Base-by-base conservation (phyloP, 2,888 invertebrate genomes). In the Tanytarsus gracilentus region DNA sequence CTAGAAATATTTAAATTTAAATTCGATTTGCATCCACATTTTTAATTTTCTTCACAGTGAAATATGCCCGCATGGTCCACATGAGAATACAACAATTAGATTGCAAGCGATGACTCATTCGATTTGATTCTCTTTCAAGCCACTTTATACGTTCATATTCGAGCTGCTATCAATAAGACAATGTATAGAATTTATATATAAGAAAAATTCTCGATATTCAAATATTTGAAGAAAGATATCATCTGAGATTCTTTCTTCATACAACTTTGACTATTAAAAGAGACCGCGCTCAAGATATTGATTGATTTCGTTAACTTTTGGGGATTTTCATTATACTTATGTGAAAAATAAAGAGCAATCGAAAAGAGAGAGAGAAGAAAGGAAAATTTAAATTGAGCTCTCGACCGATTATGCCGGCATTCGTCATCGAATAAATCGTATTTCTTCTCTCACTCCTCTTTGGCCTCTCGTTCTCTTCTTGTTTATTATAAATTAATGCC, bases 371-470 rank as follows among this genome's bases (percentile, higher is more conserved):
- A 14, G 16, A 44, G 44, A n/a, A 27, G 27, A 27, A 26, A 49
- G n/a, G 26, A 39, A 39, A 44, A 55, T 55, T 55, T 55, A 55
- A 55, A 55, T 55, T 55, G 55, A 55, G 39, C 36, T 16, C 51
- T 51, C 49, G 11, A 6, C 16, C 36, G 6, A 36, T 36, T 16
- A 36, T 49, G 25, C 25, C 25, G 18, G 30, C 52, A 23, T 30
- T 52, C 55, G 55, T 55, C 55, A 55, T 39, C 39, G 14, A 39
- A 6, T 23, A n/a, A 26, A 26, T 23, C 39, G 29, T 39, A 21
- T 52, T 21, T 52, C 6, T 26, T 52, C 33, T 30, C 5, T 21
- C 16, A 33, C 52, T 33, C 16, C 16, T 52, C 36, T n/a, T 30
- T 14, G 27, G 30, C 21, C 29, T n/a, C 16, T 36, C 36, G 16